These are phyloP conservation scores for Regulus satrapa DNA, from an alignment of 2,113 vertebrate genomes.

Conservation along the genomic window DNA sequence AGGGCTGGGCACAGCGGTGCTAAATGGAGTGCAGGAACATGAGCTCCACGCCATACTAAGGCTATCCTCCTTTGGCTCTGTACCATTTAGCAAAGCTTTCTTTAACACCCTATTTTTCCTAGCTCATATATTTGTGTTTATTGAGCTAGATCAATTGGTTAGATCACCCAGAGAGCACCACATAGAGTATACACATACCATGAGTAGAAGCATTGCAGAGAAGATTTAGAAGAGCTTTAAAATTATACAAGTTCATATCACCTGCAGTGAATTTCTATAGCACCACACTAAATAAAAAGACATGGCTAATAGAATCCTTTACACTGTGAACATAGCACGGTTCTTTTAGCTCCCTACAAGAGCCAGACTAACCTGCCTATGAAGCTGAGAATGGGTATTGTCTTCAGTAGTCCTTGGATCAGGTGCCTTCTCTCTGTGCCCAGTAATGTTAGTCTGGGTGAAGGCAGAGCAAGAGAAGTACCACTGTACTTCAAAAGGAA, in stretches of 20 bases:
- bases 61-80: neutral
- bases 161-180: neutral
- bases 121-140: too few species aligned
- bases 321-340: neutral
- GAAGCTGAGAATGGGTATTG: neutral
- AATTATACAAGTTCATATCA: neutral
- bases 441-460: neutral
- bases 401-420: neutral
- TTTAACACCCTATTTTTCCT: neutral
- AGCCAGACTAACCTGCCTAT: neutral
- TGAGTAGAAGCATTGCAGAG: neutral
- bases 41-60: neutral
- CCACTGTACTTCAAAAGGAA: neutral
- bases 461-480: neutral
- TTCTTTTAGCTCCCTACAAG: neutral
- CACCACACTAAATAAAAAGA: neutral
- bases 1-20: neutral
- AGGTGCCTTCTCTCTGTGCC: neutral
- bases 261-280: neutral
- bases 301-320: neutral
- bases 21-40: neutral
- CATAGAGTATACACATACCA: fast-evolving
- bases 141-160: neutral
- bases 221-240: neutral
- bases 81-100: neutral